Conservation (phyloP, 2,113 vertebrate genomes). For the Pundamilia nyererei region DNA sequence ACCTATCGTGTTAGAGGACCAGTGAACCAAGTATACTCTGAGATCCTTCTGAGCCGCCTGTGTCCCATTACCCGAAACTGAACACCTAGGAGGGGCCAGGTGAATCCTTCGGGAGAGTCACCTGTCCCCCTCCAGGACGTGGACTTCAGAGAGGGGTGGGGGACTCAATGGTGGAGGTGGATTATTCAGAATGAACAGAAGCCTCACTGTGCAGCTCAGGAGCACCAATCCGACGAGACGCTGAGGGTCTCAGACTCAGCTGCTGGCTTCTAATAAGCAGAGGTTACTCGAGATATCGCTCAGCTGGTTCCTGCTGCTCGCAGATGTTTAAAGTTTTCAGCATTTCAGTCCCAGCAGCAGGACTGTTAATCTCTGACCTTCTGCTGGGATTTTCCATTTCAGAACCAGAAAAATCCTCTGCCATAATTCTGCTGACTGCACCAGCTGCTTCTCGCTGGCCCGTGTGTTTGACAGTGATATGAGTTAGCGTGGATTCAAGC, state of each 20-base stretch:
- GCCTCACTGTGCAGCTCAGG: not conserved
- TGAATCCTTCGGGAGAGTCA: not conserved
- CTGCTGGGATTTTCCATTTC: not conserved
- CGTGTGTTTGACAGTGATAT: not conserved
- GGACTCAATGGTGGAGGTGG: not conserved
- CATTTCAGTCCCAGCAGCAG: not conserved
- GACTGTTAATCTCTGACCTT: not conserved
- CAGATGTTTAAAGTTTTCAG: not conserved
- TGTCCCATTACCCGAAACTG: constrained; percentile 62
- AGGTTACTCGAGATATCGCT: not conserved
- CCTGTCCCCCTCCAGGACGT: not conserved
- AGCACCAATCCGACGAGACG: not conserved
- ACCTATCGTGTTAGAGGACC: constrained; percentile 86
- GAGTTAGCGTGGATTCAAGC: not conserved
- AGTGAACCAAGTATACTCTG: constrained; percentile 91
- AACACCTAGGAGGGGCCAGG: not conserved
- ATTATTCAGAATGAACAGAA: not conserved
- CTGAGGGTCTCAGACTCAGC: not conserved
- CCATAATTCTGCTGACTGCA: not conserved
- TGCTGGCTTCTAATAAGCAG: not conserved
- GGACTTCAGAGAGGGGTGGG: not conserved
- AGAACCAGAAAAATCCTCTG: not conserved
- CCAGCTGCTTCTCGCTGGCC: not conserved
- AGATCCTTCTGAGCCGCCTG: constrained; percentile 92
- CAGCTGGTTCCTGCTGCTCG: not conserved